phyloP scores from a whole-genome alignment of 1,140 invertebrate genomes.

The Bombus breviceps region DNA sequence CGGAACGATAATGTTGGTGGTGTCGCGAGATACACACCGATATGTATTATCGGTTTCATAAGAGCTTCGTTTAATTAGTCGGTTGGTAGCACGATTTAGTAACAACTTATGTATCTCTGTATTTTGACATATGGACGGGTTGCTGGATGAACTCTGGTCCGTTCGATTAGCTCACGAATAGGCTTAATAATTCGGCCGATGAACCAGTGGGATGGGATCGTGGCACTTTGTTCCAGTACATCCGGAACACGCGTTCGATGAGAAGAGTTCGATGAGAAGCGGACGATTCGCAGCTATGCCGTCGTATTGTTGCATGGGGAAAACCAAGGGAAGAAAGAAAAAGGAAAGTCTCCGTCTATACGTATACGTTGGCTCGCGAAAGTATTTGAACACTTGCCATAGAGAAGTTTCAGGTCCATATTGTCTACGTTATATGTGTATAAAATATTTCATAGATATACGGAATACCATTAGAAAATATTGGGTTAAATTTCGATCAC shows the following conservation, averaged over 20 bases:
- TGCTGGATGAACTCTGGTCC: neutral
- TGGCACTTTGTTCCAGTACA: neutral
- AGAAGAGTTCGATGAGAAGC: constrained; percentile 14
- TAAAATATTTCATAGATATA: too few species aligned
- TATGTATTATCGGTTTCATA: neutral
- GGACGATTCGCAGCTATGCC: too few species aligned
- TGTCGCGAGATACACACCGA: neutral
- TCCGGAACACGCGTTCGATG: constrained; percentile 11
- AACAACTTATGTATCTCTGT: neutral
- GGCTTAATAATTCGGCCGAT: constrained; percentile 9
- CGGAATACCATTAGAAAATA: too few species aligned
- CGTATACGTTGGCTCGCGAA: too few species aligned
- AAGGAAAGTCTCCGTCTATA: neutral
- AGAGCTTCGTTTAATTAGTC: neutral
- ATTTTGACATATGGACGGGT: neutral
- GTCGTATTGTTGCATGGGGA: neutral
- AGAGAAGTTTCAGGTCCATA: too few species aligned
- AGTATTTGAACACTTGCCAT: too few species aligned
- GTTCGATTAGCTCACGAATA: neutral
- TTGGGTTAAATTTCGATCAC: too few species aligned
- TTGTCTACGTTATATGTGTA: too few species aligned
- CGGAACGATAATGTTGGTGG: neutral
- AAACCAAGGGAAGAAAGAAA: neutral
- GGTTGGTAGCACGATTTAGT: neutral
- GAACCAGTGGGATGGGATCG: constrained; percentile 10